Base-by-base conservation (phyloP, 2,113 vertebrate species). In the Silurus asotus region DNA sequence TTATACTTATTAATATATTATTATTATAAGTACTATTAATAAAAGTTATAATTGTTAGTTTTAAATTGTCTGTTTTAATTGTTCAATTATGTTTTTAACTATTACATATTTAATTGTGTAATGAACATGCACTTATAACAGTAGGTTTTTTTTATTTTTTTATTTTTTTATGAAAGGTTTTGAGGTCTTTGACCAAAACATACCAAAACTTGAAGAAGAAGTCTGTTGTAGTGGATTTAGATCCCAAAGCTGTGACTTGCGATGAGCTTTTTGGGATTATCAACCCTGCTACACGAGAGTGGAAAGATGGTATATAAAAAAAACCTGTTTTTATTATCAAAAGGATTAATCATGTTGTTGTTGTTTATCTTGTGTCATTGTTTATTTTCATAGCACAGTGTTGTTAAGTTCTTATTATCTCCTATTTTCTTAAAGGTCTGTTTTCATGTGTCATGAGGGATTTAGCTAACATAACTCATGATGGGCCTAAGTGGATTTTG, bases 401-500 rank as follows among this genome's bases (percentile, higher is more conserved):
- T 58, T 58, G 56, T 15, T 58, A 14, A 58, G 13, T 58, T 15
- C 75, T 85, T 25, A 79, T n/a, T 59, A 81, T 61, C 19, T 51
- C 64, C 25, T 23, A 59, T 82, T 81, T 90, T 90, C 25, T 87
- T 23, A 62, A 64, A 97, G 98, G 98, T 0, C 90, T 99, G 61
- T 98, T 99, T 86, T 99, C 98, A 37, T 96, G 92, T 58, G 95
- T 99, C 84, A 98, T 99, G 97, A 87, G 98, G 11, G 98, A 99
- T 69, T 91, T 98, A 86, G 96, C 96, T 87, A 98, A 95, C 88
- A 82, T 99, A 89, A 94, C 92, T 25, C 98, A 99, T n/a, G 92
- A 92, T 0, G 97, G 97, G 49, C 97, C 97, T 45, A 99, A 99
- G 91, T 99, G 98, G 98, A 98, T 99, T 53, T 95, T 99, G 37